Evolutionary conservation across 1,140 invertebrate genomes (phyloP).

Genomic region (Lordiphosa collinella): DNA sequence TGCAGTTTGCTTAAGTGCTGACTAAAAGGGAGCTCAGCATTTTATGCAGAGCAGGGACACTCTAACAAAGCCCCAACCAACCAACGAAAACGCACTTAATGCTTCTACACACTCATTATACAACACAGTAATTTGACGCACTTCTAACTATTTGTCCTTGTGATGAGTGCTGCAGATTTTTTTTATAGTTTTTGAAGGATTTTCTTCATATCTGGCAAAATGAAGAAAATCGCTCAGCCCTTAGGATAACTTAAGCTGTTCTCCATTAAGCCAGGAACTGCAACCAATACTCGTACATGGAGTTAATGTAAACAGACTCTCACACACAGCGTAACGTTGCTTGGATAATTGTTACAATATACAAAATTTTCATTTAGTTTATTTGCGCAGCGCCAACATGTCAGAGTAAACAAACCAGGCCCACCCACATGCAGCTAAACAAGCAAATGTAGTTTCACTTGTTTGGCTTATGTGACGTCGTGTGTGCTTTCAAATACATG

Average conservation of each 20-base stretch:
- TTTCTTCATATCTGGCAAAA: not conserved
- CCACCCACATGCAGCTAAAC: slow-evolving; percentile 21
- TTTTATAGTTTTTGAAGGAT: slow-evolving; percentile 12
- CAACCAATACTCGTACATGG: not conserved
- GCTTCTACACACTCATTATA: slow-evolving; percentile 7
- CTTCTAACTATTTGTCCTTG: slow-evolving; percentile 39
- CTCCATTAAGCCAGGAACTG: slow-evolving; percentile 2
- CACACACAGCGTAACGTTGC: slow-evolving; percentile 8
- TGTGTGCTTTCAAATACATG: slow-evolving; percentile 8
- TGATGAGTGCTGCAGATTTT: slow-evolving; percentile 11
- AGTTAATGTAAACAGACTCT: not conserved
- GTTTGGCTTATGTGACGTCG: slow-evolving; percentile 27
- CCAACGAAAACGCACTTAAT: slow-evolving; percentile 31
- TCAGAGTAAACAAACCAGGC: slow-evolving; percentile 34
- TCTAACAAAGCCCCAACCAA: not conserved
- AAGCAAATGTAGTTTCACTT: slow-evolving; percentile 4
- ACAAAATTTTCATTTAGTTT: slow-evolving; percentile 67
- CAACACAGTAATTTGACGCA: slow-evolving; percentile 43
- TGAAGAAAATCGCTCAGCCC: not conserved
- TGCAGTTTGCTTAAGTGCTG: slow-evolving; percentile 36
- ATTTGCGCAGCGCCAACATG: slow-evolving; percentile 48
- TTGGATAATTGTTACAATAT: slow-evolving; percentile 70
- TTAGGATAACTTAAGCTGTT: slow-evolving; percentile 1
- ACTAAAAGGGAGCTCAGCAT: slow-evolving; percentile 17
- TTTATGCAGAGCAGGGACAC: slow-evolving; percentile 1